Percentiles rank a stretch among this genome's conserved stretches.
Conservation (phyloP, 2,797 vertebrate species). For the Merluccius polli region DNA sequence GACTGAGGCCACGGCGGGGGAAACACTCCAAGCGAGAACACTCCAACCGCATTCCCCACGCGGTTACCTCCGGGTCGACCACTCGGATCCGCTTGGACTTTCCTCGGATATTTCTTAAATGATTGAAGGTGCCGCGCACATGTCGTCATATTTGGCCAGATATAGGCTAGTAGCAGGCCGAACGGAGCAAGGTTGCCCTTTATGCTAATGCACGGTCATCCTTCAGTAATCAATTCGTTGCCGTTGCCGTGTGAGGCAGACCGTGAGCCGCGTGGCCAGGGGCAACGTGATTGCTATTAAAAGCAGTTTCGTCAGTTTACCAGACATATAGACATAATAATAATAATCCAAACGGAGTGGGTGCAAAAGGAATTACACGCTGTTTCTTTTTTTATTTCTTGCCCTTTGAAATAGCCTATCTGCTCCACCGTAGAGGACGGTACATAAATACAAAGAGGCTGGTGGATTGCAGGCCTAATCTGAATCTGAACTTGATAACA, state of each 20-base stretch:
- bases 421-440: constrained; percentile 2
- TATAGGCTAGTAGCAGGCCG: constrained; percentile 25
- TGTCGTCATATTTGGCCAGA: not conserved
- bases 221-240: constrained; percentile 54
- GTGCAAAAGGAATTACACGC: constrained; percentile 19
- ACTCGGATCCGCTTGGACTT: constrained; percentile 51
- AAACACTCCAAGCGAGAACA: constrained; percentile 54
- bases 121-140: constrained; percentile 49
- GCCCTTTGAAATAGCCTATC: not conserved
- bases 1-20: constrained; percentile 57
- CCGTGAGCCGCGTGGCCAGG: constrained; percentile 38
- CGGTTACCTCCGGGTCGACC: constrained; percentile 55
- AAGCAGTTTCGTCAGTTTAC: constrained; percentile 42
- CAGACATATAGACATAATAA: constrained; percentile 36
- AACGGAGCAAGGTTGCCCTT: constrained; percentile 44
- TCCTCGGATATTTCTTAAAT: constrained; percentile 43
- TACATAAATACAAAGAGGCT: constrained; percentile 17
- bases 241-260: constrained; percentile 46
- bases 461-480: constrained; percentile 1
- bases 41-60: constrained; percentile 55
- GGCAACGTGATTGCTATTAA: not conserved
- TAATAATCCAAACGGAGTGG: constrained; percentile 30
- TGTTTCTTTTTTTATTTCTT: constrained; percentile 12
- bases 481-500: constrained; percentile 17
- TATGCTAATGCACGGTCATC: constrained; percentile 51